Evolutionary conservation across 1,140 invertebrate species (phyloP).

Genomic region (Propsilocerus akamusi): DNA sequence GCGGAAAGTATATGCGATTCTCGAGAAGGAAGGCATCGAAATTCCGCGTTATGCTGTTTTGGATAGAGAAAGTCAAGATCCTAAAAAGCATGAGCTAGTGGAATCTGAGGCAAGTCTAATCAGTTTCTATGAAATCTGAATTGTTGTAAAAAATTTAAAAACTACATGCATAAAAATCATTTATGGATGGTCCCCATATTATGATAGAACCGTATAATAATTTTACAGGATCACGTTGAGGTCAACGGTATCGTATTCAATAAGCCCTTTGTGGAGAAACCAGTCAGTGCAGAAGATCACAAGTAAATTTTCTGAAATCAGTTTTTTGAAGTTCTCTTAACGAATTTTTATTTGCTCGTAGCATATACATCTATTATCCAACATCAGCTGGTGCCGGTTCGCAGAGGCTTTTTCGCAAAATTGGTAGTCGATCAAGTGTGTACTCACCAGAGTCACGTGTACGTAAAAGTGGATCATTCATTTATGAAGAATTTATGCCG

Average conservation of each 20-base stretch:
- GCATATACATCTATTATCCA: conserved; percentile 99
- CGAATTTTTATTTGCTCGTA: conserved; percentile 39
- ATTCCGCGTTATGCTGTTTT: conserved; percentile 95
- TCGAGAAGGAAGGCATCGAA: conserved; percentile 88
- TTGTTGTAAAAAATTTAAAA: too few species aligned
- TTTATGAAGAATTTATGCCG: conserved; percentile 99
- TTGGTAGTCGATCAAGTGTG: conserved; percentile 93
- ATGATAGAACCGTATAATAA: too few species aligned
- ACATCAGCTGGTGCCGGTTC: conserved; percentile 94
- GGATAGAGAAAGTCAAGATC: conserved; percentile 80
- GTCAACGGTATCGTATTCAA: conserved; percentile 94
- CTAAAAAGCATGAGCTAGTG: conserved; percentile 81
- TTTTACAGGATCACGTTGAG: conserved; percentile 99
- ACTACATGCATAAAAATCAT: too few species aligned
- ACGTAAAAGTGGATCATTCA: conserved; percentile 92
- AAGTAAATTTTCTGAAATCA: neutral
- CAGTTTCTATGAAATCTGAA: too few species aligned
- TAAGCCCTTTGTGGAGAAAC: conserved; percentile 99
- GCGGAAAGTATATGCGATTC: conserved; percentile 84
- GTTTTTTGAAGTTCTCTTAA: neutral
- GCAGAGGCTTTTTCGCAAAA: conserved; percentile 93
- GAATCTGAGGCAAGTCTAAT: too few species aligned
- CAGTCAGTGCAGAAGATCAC: conserved; percentile 30
- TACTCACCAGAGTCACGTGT: conserved; percentile 94
- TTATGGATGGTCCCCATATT: too few species aligned